Evolutionary conservation across 2,888 invertebrate genomes (phyloP), one percentile per base, ranked within the genome.

Genomic region (Pseudoips prasinana): DNA sequence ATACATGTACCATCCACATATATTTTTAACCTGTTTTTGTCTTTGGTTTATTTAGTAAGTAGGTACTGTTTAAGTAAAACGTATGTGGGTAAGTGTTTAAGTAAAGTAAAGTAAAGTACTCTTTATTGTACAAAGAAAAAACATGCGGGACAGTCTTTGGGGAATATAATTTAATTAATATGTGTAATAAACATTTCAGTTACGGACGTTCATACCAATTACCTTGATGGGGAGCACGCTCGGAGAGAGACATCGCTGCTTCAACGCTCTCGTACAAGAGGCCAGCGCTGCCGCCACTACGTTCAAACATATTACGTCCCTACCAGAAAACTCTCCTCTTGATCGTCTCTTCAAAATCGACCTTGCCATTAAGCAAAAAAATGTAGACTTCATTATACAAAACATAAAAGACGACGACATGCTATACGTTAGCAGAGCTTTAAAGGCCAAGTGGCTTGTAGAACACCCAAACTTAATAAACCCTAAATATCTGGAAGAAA

Each of bases 331-430:
- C 8, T 51, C 67, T 7, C 47, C 68, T 3, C 30, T 79, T 5
- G 80, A 81, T 38, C 59, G 68, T 32, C 47, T 83, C 7, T 78
- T 74, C 27, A 80, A 80, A 59, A 81, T 83, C 27, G 70, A 81
- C 8, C 45, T 84, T 1, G 80, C 85, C 1, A 67, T 59, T 6
- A 65, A 70, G 43, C 41, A 61, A 8, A 66, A 51, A 33, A 43
- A 78, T 36, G 52, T 73, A 0, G 60, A 75, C 8, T 84, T 64
- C 32, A 70, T 84, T 6, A 10, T 80, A 7, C 33, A 54, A 8
- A 76, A 59, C 27, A 48, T 84, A 14, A 76, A 75, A 60, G 62
- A 73, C 10, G 63, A 70, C 8, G 75, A 82, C 32, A 69, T 83
- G 73, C 45, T 85, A 1, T 80, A 67, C 33, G 81, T 84, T 0